Base-by-base conservation (phyloP, 2,113 vertebrate genomes). In the Malurus elegans region DNA sequence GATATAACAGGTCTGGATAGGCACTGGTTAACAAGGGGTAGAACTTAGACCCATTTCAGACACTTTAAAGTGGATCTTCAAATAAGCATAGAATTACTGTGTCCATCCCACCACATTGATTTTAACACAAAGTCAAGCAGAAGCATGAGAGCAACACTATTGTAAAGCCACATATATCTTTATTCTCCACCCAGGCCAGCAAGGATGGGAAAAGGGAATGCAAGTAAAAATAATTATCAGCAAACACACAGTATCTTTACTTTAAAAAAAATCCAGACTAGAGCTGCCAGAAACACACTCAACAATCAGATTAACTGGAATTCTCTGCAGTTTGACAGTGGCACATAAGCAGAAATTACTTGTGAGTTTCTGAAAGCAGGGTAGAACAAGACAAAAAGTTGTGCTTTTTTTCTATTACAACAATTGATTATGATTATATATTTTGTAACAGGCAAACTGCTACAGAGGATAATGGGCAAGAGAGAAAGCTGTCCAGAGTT, bases 151-250 rank as follows among this genome's bases (percentile, higher is more conserved):
- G 12, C 29, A 87, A 75, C 31, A 47, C 6, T 83, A 18, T 69
- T 86, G 57, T 82, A 92, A 86, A 96, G 94, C 83, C 54, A 91
- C 4, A 3, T 70, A 53, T 12, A 50, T 94, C 60, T 96, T 96
- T 96, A 97, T 91, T 94, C 76, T 91, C 92, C 94, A 92, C 29
- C 91, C 92, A 91, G 88, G 89, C 93, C 83, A 96, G 95, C 94
- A 86, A 97, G 83, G 91, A 82, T 69, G 86, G 89, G 34, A 81
- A 80, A 80, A 88, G 25, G 69, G 84, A 93, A 95, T 61, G 85
- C 75, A 94, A 86, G 87, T 86, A 83, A 96, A 96, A 94, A 72
- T 62, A 88, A 88, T 51, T 88, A 89, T 91, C 75, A 92, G 86
- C 79, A 89, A 92, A 91, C n/a, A 72, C 36, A 85, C 51, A 16